These are phyloP conservation scores for Hypsibius dujardini DNA, from an alignment of 1,140 invertebrate species.

Conservation along the genomic window DNA sequence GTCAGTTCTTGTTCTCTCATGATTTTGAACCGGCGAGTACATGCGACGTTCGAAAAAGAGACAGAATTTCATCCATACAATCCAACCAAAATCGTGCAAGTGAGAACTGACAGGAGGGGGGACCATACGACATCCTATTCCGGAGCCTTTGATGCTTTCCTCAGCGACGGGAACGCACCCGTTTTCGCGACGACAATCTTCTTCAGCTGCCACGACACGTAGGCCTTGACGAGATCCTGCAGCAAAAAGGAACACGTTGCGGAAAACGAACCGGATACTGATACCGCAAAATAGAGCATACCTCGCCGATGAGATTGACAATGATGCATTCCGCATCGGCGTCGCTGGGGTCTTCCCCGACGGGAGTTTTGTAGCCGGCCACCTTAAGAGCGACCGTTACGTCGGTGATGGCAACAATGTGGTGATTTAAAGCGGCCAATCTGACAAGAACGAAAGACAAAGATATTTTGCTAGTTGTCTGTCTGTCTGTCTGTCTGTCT, in stretches of 20 bases:
- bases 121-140: background rate
- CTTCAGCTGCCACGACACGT: constrained; percentile 9
- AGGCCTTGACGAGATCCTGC: constrained; percentile 10
- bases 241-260: background rate
- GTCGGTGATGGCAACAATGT: background rate
- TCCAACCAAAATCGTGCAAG: no score
- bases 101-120: no score
- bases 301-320: constrained; percentile 14
- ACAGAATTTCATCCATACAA: no score
- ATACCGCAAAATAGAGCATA: background rate
- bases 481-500: no score
- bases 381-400: constrained; percentile 1
- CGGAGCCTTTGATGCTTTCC: background rate
- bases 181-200: constrained; percentile 7
- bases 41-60: no score
- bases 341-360: background rate
- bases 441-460: no score
- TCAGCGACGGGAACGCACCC: background rate
- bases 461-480: no score
- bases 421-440: background rate
- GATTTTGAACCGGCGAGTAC: no score
- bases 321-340: constrained; percentile 14
- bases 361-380: constrained; percentile 8
- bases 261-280: no score
- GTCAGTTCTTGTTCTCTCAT: no score